phyloP scores from a whole-genome alignment of 53 echinoderm and acorn worm species.

The Antedon mediterranea region DNA sequence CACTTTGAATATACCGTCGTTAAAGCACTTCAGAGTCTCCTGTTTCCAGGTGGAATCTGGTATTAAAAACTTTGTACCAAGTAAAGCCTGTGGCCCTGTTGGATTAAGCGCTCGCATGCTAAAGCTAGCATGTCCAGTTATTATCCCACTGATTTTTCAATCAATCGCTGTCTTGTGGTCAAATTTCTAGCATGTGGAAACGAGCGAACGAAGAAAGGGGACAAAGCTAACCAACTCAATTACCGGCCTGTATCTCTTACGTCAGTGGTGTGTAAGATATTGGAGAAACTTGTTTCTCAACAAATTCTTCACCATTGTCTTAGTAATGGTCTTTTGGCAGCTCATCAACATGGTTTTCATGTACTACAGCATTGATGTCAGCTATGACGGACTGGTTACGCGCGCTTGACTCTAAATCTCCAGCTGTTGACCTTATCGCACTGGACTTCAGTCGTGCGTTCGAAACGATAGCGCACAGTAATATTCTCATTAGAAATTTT shows the following conservation, averaged over 20 bases:
- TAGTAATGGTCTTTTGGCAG: too few species aligned
- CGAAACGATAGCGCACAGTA: too few species aligned
- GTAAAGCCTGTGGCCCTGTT: constrained; percentile 13
- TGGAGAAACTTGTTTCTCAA: neutral
- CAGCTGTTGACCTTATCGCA: too few species aligned
- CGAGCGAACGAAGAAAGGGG: neutral
- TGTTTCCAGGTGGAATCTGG: constrained; percentile 1
- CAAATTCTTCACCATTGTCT: neutral
- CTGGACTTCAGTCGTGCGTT: too few species aligned
- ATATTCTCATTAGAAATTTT: too few species aligned
- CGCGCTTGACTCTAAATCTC: too few species aligned
- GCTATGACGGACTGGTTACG: too few species aligned
- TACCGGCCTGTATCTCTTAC: neutral
- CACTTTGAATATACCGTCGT: constrained; percentile 1
- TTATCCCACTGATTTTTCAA: neutral
- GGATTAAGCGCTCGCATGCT: constrained; percentile 10
- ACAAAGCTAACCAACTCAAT: neutral
- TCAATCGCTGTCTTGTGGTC: neutral
- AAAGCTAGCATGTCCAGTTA: constrained; percentile 2
- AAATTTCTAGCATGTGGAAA: neutral
- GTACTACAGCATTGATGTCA: too few species aligned
- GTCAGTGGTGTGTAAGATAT: neutral
- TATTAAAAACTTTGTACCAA: constrained; percentile 1
- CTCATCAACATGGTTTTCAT: too few species aligned
- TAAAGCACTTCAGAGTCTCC: neutral